Evolutionary conservation across 2,888 invertebrate genomes (phyloP).

Genomic region (Calameuta pallipes): DNA sequence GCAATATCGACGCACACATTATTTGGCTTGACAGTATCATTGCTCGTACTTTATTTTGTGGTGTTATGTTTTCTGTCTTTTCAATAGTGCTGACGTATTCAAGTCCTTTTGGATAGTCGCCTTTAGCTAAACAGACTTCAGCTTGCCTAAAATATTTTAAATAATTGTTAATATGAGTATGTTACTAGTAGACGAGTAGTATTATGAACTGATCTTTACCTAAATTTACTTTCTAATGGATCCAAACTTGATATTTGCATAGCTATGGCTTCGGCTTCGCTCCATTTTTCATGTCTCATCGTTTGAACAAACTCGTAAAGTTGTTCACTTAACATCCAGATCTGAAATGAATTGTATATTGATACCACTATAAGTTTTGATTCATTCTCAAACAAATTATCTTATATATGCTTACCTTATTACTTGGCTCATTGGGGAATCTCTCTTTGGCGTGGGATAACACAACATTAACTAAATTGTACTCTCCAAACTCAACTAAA

Average conservation of each 20-base stretch:
- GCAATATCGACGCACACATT: conserved; percentile 70
- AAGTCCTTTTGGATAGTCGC: conserved; percentile 60
- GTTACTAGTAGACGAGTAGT: neutral
- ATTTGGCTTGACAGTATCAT: conserved; percentile 78
- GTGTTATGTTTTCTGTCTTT: conserved; percentile 40
- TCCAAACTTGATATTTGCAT: conserved; percentile 67
- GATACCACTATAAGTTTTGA: neutral
- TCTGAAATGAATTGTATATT: conserved; percentile 60
- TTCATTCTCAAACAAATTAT: neutral
- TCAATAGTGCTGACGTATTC: conserved; percentile 48
- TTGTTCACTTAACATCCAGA: conserved; percentile 78
- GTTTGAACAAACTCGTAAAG: conserved; percentile 68
- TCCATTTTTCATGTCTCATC: conserved; percentile 67
- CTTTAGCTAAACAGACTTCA: conserved; percentile 62
- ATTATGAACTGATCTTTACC: conserved; percentile 39
- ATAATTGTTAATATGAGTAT: neutral
- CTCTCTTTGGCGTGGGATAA: conserved; percentile 73
- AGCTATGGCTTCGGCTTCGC: conserved; percentile 68
- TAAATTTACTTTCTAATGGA: conserved; percentile 66
- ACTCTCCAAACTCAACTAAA: conserved; percentile 71
- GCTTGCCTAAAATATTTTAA: conserved; percentile 47
- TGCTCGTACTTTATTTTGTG: conserved; percentile 71
- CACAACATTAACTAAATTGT: conserved; percentile 70
- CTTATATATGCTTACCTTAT: conserved; percentile 42
- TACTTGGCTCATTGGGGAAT: conserved; percentile 74